Evolutionary conservation across 2,888 invertebrate species (phyloP).

Genomic region (Drosophila crucigera): DNA sequence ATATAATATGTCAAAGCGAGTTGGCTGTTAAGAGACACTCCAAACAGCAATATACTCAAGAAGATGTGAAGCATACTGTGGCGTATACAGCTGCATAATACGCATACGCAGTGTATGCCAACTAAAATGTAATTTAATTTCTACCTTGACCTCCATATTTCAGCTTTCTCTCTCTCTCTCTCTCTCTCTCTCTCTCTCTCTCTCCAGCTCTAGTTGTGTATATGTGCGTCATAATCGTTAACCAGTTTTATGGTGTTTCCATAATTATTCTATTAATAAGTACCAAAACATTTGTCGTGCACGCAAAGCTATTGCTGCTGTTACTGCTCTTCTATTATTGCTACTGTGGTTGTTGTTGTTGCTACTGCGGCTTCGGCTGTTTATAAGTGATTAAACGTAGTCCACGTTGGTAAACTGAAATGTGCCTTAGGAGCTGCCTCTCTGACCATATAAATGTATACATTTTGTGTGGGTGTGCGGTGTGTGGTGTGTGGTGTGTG

Average conservation of each 20-base stretch:
- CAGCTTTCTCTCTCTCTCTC: neutral
- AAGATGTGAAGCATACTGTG: neutral
- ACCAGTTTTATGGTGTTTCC: slow-evolving; percentile 74
- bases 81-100: slow-evolving; percentile 16
- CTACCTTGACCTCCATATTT: neutral
- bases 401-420: slow-evolving; percentile 57
- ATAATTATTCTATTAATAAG: slow-evolving; percentile 81
- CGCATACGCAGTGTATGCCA: slow-evolving; percentile 41
- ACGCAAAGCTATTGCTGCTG: slow-evolving; percentile 45
- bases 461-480: neutral
- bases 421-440: slow-evolving; percentile 48
- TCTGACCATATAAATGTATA: slow-evolving; percentile 26
- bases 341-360: slow-evolving; percentile 23
- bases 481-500: slow-evolving; percentile 8
- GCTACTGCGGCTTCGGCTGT: slow-evolving; percentile 56
- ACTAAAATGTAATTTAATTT: slow-evolving; percentile 23
- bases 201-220: slow-evolving; percentile 7
- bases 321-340: slow-evolving; percentile 24
- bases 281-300: slow-evolving; percentile 77
- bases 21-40: neutral
- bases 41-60: neutral
- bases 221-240: slow-evolving; percentile 69
- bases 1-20: neutral
- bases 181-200: neutral
- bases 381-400: slow-evolving; percentile 77